Base-by-base conservation (phyloP, 2,797 vertebrate species). In the Limosa lapponica region DNA sequence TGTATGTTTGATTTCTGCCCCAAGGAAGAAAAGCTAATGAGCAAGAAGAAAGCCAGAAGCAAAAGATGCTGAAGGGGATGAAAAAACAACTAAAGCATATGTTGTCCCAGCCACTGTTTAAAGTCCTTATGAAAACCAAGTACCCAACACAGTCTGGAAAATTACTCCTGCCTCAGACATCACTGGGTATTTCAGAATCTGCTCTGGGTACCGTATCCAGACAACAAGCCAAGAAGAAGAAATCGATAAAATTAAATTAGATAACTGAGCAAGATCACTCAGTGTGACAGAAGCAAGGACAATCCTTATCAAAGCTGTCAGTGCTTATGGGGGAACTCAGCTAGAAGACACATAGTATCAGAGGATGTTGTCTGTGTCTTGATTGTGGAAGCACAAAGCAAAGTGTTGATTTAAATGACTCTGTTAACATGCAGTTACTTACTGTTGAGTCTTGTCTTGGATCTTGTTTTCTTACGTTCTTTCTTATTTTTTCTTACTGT, bases 71-170 rank as follows among this genome's bases (percentile, higher is more conserved):
- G 75, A 99, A 99, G 65, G 96, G 97, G 28, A 98, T 99, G 98
- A 99, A 99, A 97, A 99, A 98, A 90, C 98, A 99, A 64, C 97
- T 99, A 69, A 99, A 99, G 96, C 96, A 96, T 62, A 91, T 99
- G 94, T 97, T 99, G 58, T 98, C 98, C 5, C 99, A 99, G 92
- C 98, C 99, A 0, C 84, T 99, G 28, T 99, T 99, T 93, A 99
- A 98, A 95, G 97, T 97, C 23, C 44, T 97, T 51, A 98, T 98
- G 94, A 99, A 98, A 96, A 99, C 99, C 64, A 99, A 98, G 95
- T 99, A 99, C 69, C 99, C 99, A 7, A 99, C 99, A 28, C 98
- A 99, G 95, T 99, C 99, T 95, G 99, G 99, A 85, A 99, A 97
- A 93, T 98, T 98, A 2, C 95, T 97, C 2, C 77, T 98, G 91